A percentile compares a stretch with the other conserved stretches of the same genome.
phyloP scores from a whole-genome alignment of 1,140 invertebrate genomes.

The Brachionus manjavacas region DNA sequence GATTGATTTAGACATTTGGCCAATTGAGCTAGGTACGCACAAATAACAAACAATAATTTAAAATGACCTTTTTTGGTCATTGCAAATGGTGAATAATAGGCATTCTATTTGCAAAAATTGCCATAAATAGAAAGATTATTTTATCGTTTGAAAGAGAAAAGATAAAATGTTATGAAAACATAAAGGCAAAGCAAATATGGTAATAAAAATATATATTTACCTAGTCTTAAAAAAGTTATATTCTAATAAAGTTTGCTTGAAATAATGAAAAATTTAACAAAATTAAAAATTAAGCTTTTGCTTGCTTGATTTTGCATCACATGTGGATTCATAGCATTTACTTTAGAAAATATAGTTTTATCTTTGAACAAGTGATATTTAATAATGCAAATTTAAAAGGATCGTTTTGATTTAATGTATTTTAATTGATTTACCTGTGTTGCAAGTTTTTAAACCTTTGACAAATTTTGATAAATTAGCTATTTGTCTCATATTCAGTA shows the following conservation, averaged over 20 bases:
- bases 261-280: not conserved
- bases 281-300: not conserved
- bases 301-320: not conserved
- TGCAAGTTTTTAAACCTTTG: not conserved
- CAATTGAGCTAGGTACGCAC: not conserved
- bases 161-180: not conserved
- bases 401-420: not conserved
- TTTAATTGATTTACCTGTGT: not conserved
- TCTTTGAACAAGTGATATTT: not conserved
- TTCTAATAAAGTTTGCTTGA: not conserved
- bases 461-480: too few species aligned
- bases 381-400: not conserved
- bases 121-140: not conserved
- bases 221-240: not conserved
- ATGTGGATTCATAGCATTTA: not conserved
- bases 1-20: not conserved
- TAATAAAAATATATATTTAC: not conserved
- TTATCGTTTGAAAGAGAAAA: not conserved
- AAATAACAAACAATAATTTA: not conserved
- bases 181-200: not conserved
- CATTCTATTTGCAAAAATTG: not conserved
- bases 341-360: not conserved
- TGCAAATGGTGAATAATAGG: not conserved
- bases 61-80: not conserved
- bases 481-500: too few species aligned